Percentiles rank a stretch among this genome's conserved stretches.
These are phyloP conservation scores for Tetramorium bicarinatum DNA, from an alignment of 2,888 invertebrate genomes.

Conservation along the genomic window DNA sequence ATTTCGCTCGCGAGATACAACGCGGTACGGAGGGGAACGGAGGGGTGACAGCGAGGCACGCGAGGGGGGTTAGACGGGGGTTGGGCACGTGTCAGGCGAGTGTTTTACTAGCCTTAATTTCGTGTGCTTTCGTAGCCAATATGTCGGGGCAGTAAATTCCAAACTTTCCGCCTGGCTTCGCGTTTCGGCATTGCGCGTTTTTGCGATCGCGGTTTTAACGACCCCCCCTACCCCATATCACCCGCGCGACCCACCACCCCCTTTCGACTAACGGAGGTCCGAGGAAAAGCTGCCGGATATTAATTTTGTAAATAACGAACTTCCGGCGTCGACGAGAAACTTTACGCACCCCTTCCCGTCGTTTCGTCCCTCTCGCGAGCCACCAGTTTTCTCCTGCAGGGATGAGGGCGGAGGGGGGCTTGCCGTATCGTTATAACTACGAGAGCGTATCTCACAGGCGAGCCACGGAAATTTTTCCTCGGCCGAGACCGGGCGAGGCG, in stretches of 20 bases:
- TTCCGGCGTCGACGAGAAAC: constrained; percentile 59
- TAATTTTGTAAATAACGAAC: constrained; percentile 81
- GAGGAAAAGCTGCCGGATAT: constrained; percentile 75
- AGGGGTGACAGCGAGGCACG: constrained; percentile 8
- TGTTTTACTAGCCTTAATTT: constrained; percentile 86
- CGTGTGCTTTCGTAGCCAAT: constrained; percentile 85
- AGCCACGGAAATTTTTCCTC: constrained; percentile 51
- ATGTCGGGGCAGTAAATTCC: constrained; percentile 85
- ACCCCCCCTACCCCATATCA: constrained; percentile 51
- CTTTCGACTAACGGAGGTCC: constrained; percentile 57
- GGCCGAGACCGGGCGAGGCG: constrained; percentile 28
- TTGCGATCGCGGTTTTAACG: constrained; percentile 79
- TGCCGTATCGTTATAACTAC: constrained; percentile 35
- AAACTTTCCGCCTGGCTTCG: constrained; percentile 81
- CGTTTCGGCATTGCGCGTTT: constrained; percentile 77
- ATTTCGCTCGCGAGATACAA: constrained; percentile 63
- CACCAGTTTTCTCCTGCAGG: background rate
- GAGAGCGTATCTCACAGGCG: constrained; percentile 47
- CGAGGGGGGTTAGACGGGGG: constrained; percentile 33
- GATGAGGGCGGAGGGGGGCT: no score
- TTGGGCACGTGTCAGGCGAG: constrained; percentile 80
- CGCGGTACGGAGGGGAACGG: background rate
- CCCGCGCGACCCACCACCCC: constrained; percentile 4
- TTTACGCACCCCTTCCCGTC: constrained; percentile 27
- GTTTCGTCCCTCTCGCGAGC: constrained; percentile 25